Evolutionary conservation across 2,113 vertebrate species (phyloP), one percentile per base, ranked within the genome.

Genomic region (Oxyura jamaicensis): DNA sequence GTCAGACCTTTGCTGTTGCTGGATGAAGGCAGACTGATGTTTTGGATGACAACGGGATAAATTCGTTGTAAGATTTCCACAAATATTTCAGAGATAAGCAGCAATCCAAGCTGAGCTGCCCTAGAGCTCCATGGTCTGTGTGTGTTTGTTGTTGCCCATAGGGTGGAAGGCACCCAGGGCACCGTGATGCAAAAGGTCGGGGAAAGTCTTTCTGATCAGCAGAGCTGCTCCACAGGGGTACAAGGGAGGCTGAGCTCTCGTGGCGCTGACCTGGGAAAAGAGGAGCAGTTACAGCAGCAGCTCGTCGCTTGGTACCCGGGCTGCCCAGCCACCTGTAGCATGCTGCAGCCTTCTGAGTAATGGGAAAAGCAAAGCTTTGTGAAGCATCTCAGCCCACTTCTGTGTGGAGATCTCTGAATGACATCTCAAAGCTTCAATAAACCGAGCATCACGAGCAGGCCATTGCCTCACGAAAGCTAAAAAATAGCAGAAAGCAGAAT

Each of bases 201-300:
- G 33, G 52, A n/a, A 36, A 35, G 50, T 52, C 50, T 52, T 25
- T 25, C 50, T 52, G 50, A 52, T 13, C 50, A 2, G 65, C 48
- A 46, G 77, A 68, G 68, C 28, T 53, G 80, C 59, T 60, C 65
- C 4, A 0, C 0, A 0, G 19, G 35, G 46, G n/a, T 3, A 0
- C 0, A 16, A 67, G 46, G 39, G 35, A 25, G 50, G 23, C 50
- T 26, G 50, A 52, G 50, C 22, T 52, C 23, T 52, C 23, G 13
- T 52, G 50, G 50, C 5, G 6, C 23, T 36, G n/a, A 26, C 21
- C 14, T 26, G 35, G 48, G n/a, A 53, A 36, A 36, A 71, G 28
- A 33, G n/a, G 23, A 46, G n/a, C 35, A n/a, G 33, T 33, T 36
- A 50, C 17, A 71, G 48, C 48, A 53, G n/a, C 13, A 25, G 25